Conservation (phyloP, 2,888 invertebrate species). For the Pemphredon lugubris region DNA sequence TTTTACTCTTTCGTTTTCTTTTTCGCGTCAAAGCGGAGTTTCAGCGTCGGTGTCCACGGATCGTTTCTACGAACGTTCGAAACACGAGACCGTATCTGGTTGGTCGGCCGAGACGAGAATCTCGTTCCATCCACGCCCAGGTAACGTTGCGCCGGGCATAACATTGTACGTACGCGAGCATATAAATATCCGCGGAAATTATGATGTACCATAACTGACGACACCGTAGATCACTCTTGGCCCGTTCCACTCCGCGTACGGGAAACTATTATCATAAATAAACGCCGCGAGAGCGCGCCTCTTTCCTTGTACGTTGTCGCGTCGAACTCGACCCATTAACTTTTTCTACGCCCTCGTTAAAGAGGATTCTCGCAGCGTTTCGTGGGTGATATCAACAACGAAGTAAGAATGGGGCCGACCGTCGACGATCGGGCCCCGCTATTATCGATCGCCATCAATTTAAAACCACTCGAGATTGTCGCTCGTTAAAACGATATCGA, state of each 20-base stretch:
- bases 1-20: neutral
- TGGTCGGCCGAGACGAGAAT: conserved; percentile 55
- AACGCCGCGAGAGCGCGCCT: conserved; percentile 24
- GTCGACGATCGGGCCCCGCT: conserved; percentile 11
- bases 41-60: conserved; percentile 16
- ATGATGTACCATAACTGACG: conserved; percentile 65
- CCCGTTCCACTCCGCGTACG: conserved; percentile 34
- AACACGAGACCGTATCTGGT: conserved; percentile 61
- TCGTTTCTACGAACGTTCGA: conserved; percentile 56
- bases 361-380: conserved; percentile 70
- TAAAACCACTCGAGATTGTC: conserved; percentile 58
- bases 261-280: conserved; percentile 62
- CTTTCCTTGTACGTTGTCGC: conserved; percentile 49
- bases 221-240: conserved; percentile 63
- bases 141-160: conserved; percentile 43
- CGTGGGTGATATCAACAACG: conserved; percentile 65
- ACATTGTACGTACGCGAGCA: conserved; percentile 46
- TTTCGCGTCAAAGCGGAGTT: neutral
- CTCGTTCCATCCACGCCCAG: conserved; percentile 65
- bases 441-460: conserved; percentile 75
- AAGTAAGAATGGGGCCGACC: conserved; percentile 21
- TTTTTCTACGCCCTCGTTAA: conserved; percentile 71
- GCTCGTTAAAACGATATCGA: conserved; percentile 71
- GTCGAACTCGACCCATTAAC: conserved; percentile 70
- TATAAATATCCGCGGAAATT: conserved; percentile 65